A percentile compares a stretch with the other conserved stretches of the same genome.
phyloP scores from a whole-genome alignment of 2,797 vertebrate species.

The Coregonus suidteri region DNA sequence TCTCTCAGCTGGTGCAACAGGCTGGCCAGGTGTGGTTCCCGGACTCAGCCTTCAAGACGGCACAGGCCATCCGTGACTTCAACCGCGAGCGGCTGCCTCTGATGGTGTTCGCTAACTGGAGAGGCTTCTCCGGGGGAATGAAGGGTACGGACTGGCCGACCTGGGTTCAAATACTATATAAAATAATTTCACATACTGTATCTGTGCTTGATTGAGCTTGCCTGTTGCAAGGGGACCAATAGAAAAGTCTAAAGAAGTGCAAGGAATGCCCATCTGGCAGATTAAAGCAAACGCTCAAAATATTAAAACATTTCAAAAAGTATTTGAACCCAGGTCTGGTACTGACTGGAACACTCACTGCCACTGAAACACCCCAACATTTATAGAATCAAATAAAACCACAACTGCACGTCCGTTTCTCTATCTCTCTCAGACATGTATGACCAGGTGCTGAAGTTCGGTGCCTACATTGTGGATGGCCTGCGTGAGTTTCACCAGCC shows the following conservation, averaged over 20 bases:
- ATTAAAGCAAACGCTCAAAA: too few relatives aligned
- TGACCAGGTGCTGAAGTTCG: conserved; percentile 93
- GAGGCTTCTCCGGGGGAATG: conserved; percentile 96
- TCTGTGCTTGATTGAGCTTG: background rate
- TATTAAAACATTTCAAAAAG: background rate
- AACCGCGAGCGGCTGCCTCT: conserved; percentile 86
- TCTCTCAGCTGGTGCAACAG: conserved; percentile 88
- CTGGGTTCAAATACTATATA: background rate
- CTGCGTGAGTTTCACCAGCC: conserved; percentile 87
- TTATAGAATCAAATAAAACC: too few relatives aligned
- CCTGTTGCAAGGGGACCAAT: background rate
- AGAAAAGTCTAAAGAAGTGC: background rate
- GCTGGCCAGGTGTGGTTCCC: conserved; percentile 98
- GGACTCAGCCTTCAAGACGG: conserved; percentile 95
- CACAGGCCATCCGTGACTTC: conserved; percentile 91
- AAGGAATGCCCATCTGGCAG: background rate
- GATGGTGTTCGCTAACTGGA: conserved; percentile 96
- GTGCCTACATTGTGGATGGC: conserved; percentile 89
- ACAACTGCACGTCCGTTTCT: background rate
- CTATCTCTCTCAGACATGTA: conserved; percentile 86
- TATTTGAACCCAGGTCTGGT: background rate
- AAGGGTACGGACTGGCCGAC: conserved; percentile 78
- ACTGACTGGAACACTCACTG: too few relatives aligned
- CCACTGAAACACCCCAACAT: too few relatives aligned
- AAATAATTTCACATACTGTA: background rate